Conservation (phyloP, 2,797 vertebrate species). For the Octomys mimax region DNA sequence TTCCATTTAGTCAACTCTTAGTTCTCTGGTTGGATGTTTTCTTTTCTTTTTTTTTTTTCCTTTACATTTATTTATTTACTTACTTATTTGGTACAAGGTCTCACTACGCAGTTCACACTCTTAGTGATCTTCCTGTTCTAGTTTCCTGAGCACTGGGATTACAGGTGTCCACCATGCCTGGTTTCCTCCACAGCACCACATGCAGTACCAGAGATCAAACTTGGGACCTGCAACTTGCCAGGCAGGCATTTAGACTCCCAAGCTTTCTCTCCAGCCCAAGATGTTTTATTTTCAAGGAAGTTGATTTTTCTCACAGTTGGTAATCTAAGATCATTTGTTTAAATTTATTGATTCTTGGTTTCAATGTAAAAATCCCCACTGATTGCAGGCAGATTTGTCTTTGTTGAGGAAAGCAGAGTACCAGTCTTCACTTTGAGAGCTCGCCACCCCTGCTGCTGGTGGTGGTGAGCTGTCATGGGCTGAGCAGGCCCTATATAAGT, state of each 20-base stretch:
- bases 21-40: not conserved
- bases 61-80: too few relatives aligned
- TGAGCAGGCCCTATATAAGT: not conserved
- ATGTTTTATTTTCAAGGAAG: not conserved
- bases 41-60: not conserved
- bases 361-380: not conserved
- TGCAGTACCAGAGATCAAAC: too few relatives aligned
- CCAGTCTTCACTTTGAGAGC: not conserved
- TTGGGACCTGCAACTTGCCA: too few relatives aligned
- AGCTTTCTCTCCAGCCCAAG: too few relatives aligned
- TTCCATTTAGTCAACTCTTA: not conserved
- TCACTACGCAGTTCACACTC: too few relatives aligned
- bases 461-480: not conserved
- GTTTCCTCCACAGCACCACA: too few relatives aligned
- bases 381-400: not conserved
- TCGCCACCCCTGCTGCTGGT: not conserved
- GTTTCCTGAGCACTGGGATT: too few relatives aligned
- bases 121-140: too few relatives aligned
- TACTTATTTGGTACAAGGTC: too few relatives aligned
- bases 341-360: not conserved
- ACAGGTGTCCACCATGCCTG: too few relatives aligned
- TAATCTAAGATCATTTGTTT: conserved; percentile 16
- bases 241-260: too few relatives aligned
- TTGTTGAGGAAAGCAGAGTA: not conserved
- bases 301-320: conserved; percentile 18